phyloP scores from a whole-genome alignment of 2,797 vertebrate species.

The Gorsachius magnificus region DNA sequence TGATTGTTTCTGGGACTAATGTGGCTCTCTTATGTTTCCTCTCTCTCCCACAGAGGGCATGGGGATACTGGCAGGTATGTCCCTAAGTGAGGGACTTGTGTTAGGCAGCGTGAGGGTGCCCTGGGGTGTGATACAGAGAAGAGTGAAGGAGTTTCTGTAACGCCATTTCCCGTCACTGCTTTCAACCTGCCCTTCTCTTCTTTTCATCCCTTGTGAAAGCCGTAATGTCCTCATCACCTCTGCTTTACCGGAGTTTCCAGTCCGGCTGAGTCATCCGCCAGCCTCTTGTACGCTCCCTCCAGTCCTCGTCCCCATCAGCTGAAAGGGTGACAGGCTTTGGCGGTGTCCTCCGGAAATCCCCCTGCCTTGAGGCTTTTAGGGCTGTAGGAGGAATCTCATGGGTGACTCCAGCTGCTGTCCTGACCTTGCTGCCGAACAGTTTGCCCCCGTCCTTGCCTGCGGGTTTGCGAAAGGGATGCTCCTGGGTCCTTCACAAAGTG shows the following conservation, averaged over 20 bases:
- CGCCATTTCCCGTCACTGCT: not conserved
- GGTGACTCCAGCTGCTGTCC: not conserved
- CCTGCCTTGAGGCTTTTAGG: not conserved
- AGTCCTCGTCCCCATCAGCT: not conserved
- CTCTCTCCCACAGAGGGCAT: not conserved
- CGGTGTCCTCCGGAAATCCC: not conserved
- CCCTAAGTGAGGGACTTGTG: not conserved
- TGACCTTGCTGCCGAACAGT: not conserved
- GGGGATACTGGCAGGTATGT: no score
- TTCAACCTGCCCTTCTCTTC: not conserved
- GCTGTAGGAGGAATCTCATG: not conserved
- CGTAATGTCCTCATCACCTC: not conserved
- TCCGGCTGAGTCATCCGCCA: not conserved
- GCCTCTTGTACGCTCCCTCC: not conserved
- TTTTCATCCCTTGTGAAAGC: not conserved
- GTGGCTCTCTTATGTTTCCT: not conserved
- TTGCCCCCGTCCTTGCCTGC: not conserved
- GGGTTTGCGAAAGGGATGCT: not conserved
- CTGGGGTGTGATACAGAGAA: not conserved
- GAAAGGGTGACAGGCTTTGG: not conserved
- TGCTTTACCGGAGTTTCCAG: not conserved
- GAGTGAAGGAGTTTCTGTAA: not conserved
- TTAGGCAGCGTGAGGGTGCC: fast-evolving
- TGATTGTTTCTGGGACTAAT: not conserved
- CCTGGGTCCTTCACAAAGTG: not conserved